phyloP scores from a whole-genome alignment of 2,797 vertebrate species.

The Sebastes itinus region DNA sequence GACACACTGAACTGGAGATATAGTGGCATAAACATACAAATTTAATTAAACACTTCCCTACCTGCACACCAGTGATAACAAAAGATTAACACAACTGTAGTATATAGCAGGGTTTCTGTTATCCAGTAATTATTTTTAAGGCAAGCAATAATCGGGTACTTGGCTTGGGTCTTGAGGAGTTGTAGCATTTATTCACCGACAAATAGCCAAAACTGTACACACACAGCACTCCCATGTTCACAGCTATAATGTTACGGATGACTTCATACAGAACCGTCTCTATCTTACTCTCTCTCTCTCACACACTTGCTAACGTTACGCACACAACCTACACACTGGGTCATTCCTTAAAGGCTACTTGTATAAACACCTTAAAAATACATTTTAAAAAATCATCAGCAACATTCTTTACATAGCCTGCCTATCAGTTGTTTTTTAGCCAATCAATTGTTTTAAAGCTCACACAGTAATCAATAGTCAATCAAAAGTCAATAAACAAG shows the following conservation, averaged over 20 bases:
- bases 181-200: not conserved
- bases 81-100: not conserved
- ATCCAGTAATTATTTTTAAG: not conserved
- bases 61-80: not conserved
- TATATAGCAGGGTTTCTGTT: not conserved
- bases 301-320: not conserved
- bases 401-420: too few relatives aligned
- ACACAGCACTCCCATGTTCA: accelerated
- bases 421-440: too few relatives aligned
- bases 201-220: not conserved
- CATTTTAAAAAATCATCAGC: not conserved
- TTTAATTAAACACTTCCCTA: not conserved
- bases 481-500: too few relatives aligned
- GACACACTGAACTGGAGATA: not conserved
- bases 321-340: too few relatives aligned
- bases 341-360: too few relatives aligned
- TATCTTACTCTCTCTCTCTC: not conserved
- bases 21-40: not conserved
- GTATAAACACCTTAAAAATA: too few relatives aligned
- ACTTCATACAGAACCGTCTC: not conserved
- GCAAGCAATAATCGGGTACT: not conserved
- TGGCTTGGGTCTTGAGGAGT: not conserved
- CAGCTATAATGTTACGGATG: not conserved
- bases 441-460: not conserved
- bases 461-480: not conserved